Evolutionary conservation across 2,888 invertebrate genomes (phyloP).

Genomic region (Harpalus rufipes): DNA sequence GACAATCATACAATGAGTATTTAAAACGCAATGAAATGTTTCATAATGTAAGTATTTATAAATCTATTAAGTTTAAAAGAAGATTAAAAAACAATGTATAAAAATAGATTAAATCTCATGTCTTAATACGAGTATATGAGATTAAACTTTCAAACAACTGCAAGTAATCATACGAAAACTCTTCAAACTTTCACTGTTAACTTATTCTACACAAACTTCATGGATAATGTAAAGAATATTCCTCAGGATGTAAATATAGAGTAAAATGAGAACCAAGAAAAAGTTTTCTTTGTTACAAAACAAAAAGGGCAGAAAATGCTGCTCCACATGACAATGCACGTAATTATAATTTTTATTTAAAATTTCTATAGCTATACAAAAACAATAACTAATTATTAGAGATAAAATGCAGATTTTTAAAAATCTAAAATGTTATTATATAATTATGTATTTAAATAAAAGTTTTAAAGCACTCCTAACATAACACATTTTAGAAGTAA

Average conservation of each 20-base stretch:
- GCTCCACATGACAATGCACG: not conserved
- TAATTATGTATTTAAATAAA: not conserved
- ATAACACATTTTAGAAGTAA: no score
- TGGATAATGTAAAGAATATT: not conserved
- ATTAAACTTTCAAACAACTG: not conserved
- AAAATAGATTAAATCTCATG: not conserved
- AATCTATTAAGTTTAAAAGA: no score
- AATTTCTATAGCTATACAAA: not conserved
- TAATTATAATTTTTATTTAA: not conserved
- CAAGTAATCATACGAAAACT: slow-evolving; percentile 22
- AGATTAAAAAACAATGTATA: not conserved
- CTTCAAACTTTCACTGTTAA: slow-evolving; percentile 8
- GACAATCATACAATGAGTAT: no score
- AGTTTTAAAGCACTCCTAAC: not conserved
- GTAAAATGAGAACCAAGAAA: not conserved
- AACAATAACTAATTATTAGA: not conserved
- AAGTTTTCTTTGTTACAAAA: not conserved
- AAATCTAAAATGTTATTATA: not conserved
- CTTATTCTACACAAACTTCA: slow-evolving; percentile 6
- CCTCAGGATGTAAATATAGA: not conserved
- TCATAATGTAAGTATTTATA: no score
- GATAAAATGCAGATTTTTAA: not conserved
- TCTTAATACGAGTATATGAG: not conserved
- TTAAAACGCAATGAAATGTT: no score
- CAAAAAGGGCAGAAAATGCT: not conserved